Base-by-base conservation (phyloP, 2,113 vertebrate species). In the Acinonyx jubatus region DNA sequence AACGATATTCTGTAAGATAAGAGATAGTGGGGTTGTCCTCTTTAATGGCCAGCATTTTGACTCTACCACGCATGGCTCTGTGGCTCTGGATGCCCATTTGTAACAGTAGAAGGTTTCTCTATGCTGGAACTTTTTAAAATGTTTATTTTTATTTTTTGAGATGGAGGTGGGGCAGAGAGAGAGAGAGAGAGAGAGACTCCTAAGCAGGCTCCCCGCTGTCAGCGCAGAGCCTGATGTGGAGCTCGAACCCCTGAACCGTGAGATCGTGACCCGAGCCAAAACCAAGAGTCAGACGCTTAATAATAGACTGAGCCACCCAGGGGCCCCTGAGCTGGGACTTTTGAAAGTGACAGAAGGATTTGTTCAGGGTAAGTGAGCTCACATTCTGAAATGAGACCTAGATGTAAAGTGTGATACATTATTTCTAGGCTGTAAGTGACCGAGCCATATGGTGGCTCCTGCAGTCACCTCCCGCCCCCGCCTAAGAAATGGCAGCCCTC, bases 291-390 rank as follows among this genome's bases (percentile, higher is more conserved):
- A 61, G 57, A 61, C 57, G 21, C 57, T 61, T 19, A 23, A 61
- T 19, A 23, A 61, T 23, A 61, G 57, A 61, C 57, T 61, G 21
- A 61, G 57, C 57, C 57, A 9, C 57, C 57, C 57, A 61, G 57
- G 57, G 7, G 21, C 7, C 21, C 57, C 83, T 79, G 87, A 88
- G 57, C 78, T 94, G 81, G 68, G 85, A 41, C 52, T 90, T 94
- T 66, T 73, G 89, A 96, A 98, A 86, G 82, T 86, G 71, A 68
- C 71, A 33, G 48, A 86, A 76, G 57, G 88, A 61, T 96, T 92
- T 95, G 92, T 83, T 92, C 94, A 96, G 81, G 71, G 55, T 36
- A 65, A 92, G 65, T 3, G 79, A 97, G 71, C 33, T 76, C 14
- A 78, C 65, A 85, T 45, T 91, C 88, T 98, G 69, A 80, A 88